Base-by-base conservation (phyloP, 2,888 invertebrate species). In the Malthinus seriepunctatus region DNA sequence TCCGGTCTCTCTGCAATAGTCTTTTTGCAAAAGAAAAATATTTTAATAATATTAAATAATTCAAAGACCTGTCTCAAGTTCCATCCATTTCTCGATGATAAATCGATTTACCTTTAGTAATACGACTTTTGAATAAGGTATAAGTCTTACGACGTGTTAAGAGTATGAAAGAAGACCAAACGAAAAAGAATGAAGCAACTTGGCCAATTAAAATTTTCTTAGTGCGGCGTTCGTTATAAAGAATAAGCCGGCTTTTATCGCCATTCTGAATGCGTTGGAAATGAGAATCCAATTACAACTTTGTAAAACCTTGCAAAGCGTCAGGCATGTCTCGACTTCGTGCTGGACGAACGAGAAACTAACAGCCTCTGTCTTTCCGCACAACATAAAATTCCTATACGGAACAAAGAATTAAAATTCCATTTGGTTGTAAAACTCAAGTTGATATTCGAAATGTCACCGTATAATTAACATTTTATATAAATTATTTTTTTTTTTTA, bases 201-300 rank as follows among this genome's bases (percentile, higher is more conserved):
- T 70, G 76, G 74, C 78, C 77, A 78, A 78, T 78, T 78, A 78
- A 78, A 78, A 78, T 78, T 77, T 76, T 74, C 77, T 74, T 75
- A 77, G 76, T 76, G 76, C 76, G 72, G 74, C 68, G 69, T 62
- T 62, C 63, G 69, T 71, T 73, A 73, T 74, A 76, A 76, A 76
- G 76, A 74, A 76, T 74, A 74, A 70, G 73, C 70, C 74, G 75
- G 72, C 76, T 73, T 75, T 76, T 76, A 76, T 77, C 75, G 78
- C 77, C 76, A 77, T 78, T 75, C 76, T 73, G 74, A 75, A 77
- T 77, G 77, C 77, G 77, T 77, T 77, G 76, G 76, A 78, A 78
- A 78, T 77, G 76, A 76, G 76, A 76, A 73, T 75, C 77, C 77
- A 78, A 77, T 78, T 77, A 77, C 77, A 74, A 73, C 48, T 57